Conservation (phyloP, 1,140 invertebrate species). For the Trichonephila inaurata region DNA sequence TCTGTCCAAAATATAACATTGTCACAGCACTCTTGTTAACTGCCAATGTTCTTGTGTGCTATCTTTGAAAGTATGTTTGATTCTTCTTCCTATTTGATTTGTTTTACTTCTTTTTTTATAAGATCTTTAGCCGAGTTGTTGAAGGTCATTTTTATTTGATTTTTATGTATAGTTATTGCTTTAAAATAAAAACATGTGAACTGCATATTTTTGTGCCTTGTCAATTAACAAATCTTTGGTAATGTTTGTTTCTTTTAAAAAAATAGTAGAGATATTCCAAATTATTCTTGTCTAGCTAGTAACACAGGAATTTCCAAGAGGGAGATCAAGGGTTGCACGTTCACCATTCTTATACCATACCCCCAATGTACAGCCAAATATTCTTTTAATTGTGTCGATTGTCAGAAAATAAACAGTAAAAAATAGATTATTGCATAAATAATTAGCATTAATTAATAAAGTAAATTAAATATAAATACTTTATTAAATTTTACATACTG, state of each 20-base stretch:
- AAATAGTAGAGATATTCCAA: not conserved
- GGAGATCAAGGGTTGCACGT: too few species aligned
- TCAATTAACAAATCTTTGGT: too few species aligned
- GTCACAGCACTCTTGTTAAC: not conserved
- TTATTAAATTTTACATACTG: too few species aligned
- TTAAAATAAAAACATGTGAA: constrained; percentile 2
- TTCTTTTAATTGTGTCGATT: too few species aligned
- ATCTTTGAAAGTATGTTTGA: not conserved
- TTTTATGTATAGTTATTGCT: constrained; percentile 30
- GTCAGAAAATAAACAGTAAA: too few species aligned
- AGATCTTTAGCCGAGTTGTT: constrained; percentile 4
- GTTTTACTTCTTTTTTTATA: not conserved
- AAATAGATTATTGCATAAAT: too few species aligned
- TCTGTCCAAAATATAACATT: not conserved
- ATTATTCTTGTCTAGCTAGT: too few species aligned
- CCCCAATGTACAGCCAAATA: too few species aligned
- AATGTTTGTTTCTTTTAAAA: not conserved
- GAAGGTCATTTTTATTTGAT: not conserved
- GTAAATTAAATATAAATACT: too few species aligned
- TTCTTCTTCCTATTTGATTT: not conserved
- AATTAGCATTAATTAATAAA: too few species aligned
- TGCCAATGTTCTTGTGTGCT: not conserved
- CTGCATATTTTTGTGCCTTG: not conserved
- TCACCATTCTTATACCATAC: too few species aligned
- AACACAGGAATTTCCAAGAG: too few species aligned